Evolutionary conservation across 2,888 invertebrate species (phyloP).

Genomic region (Cephus rjabovi): DNA sequence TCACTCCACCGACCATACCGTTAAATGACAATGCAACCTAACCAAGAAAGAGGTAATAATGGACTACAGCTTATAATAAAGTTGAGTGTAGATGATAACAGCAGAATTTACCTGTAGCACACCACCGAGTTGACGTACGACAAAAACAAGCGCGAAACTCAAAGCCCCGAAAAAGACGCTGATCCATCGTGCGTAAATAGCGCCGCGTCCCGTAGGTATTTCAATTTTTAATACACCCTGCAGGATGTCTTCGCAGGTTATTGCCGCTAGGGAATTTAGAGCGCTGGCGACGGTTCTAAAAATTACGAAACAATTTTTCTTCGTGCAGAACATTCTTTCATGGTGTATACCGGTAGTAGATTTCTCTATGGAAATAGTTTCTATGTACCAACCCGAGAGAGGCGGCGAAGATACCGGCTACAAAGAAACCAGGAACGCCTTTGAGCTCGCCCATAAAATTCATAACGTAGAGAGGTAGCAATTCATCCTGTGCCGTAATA

Average conservation of each 20-base stretch:
- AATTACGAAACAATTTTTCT: constrained; percentile 27
- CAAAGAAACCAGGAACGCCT: constrained; percentile 92
- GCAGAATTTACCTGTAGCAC: constrained; percentile 77
- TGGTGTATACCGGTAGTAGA: background rate
- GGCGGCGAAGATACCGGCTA: constrained; percentile 95
- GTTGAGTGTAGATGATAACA: background rate
- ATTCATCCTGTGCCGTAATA: constrained; percentile 81
- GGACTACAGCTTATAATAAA: background rate
- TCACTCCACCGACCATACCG: constrained; percentile 90
- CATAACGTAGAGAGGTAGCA: constrained; percentile 92
- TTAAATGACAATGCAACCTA: constrained; percentile 87
- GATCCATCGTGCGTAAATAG: constrained; percentile 76
- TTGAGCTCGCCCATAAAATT: constrained; percentile 79
- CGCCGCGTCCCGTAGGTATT: constrained; percentile 81
- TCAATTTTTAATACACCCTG: constrained; percentile 78
- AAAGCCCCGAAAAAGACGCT: constrained; percentile 79
- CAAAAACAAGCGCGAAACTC: constrained; percentile 85
- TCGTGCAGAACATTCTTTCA: background rate
- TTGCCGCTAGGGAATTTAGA: constrained; percentile 91
- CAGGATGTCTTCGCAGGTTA: constrained; percentile 89
- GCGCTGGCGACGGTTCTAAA: constrained; percentile 95
- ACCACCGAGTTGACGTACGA: constrained; percentile 88
- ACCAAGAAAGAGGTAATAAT: constrained; percentile 13
- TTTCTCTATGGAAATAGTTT: background rate
- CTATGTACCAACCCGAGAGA: constrained; percentile 82